A percentile compares a stretch with the other conserved stretches of the same genome.
Conservation (phyloP, 2,113 vertebrate species). For the Ptyas mucosa region DNA sequence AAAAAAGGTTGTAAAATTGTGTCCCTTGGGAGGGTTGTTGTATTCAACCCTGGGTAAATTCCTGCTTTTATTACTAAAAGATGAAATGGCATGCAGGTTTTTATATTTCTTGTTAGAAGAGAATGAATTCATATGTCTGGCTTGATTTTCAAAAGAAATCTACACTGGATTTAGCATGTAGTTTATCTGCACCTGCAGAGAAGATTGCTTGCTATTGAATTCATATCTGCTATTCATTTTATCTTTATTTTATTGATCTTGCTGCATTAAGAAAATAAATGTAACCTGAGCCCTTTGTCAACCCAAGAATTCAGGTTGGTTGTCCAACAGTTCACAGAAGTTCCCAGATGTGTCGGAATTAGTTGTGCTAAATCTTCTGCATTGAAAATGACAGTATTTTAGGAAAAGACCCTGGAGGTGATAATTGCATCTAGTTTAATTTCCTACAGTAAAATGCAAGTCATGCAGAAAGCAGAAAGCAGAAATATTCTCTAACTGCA, state of each 20-base stretch:
- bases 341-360: neutral
- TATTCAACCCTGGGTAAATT: neutral
- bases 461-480: neutral
- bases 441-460: neutral
- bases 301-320: neutral
- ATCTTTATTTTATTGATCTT: neutral
- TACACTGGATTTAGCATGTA: neutral
- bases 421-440: neutral
- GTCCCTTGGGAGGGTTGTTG: neutral
- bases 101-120: neutral
- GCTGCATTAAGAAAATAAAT: neutral
- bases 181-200: neutral
- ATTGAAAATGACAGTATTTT: neutral
- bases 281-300: neutral
- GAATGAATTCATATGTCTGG: neutral
- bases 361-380: neutral
- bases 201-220: neutral
- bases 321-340: neutral
- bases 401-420: neutral
- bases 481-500: conserved; percentile 12
- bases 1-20: neutral
- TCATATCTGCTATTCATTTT: neutral
- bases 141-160: neutral
- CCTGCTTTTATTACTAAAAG: neutral
- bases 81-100: neutral